Percentiles rank a stretch among this genome's conserved stretches.
phyloP scores from a whole-genome alignment of 2,113 vertebrate species.

The Calonectris borealis region DNA sequence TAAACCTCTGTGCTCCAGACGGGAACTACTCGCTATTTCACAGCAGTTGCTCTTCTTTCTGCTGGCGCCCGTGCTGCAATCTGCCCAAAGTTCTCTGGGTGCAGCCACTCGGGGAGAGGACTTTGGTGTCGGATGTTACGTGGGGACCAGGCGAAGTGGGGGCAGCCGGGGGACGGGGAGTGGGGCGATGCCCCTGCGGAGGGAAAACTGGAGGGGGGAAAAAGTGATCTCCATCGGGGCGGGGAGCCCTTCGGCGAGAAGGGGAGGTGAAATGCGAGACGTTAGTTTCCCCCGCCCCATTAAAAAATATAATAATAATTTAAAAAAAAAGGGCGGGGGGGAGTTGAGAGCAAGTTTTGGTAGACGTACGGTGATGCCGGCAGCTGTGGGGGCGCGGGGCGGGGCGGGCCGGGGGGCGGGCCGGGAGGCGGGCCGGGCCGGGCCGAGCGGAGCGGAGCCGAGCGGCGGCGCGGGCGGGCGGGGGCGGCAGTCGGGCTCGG shows the following conservation, averaged over 20 bases:
- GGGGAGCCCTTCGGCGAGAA: neutral
- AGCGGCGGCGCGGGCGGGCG: no score
- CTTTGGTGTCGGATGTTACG: rapidly evolving
- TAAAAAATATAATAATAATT: rapidly evolving
- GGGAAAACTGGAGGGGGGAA: neutral
- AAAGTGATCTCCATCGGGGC: neutral
- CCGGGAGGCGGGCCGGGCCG: no score
- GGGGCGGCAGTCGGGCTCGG: no score
- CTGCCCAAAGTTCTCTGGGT: rapidly evolving
- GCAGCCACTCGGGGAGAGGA: neutral
- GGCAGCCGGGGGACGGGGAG: neutral
- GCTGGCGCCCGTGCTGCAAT: neutral
- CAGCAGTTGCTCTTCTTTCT: neutral
- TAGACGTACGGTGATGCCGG: no score
- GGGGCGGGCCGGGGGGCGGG: no score
- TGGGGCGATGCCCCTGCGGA: no score
- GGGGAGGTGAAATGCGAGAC: rapidly evolving
- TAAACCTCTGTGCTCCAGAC: rapidly evolving
- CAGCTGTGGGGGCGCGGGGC: no score
- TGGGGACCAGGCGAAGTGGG: rapidly evolving
- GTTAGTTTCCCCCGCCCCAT: rapidly evolving
- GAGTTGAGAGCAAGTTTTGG: no score
- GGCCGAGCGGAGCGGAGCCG: no score
- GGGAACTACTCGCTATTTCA: rapidly evolving
- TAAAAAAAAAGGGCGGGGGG: no score